Evolutionary conservation across 1,140 invertebrate genomes (phyloP).

Genomic region (Drosophila seguyi): DNA sequence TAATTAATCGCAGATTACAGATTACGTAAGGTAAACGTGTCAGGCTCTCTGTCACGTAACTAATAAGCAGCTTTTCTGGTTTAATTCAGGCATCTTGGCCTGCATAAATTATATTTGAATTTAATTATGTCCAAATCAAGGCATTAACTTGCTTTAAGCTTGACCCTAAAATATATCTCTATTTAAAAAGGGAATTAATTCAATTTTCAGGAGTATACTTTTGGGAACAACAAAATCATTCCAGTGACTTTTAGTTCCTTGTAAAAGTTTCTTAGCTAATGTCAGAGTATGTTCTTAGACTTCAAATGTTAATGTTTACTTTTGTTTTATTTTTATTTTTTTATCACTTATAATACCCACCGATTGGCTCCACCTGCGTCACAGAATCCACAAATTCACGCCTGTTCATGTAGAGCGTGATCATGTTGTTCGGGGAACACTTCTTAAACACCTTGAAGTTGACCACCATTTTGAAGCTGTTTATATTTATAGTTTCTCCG

Average conservation of each 20-base stretch:
- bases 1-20: conserved; percentile 54
- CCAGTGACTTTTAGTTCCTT: background rate
- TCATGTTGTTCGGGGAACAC: conserved; percentile 96
- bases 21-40: background rate
- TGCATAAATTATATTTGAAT: conserved; percentile 65
- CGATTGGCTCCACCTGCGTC: conserved; percentile 95
- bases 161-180: background rate
- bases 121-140: conserved; percentile 47
- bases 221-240: background rate
- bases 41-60: conserved; percentile 61
- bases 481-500: conserved; percentile 1
- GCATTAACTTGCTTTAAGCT: background rate
- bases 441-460: conserved; percentile 98
- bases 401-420: conserved; percentile 97
- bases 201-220: background rate
- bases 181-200: background rate
- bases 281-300: background rate
- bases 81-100: conserved; percentile 25
- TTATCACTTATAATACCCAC: conserved; percentile 86
- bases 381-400: conserved; percentile 98
- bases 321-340: background rate
- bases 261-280: too few species aligned
- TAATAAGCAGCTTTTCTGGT: conserved; percentile 64
- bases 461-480: conserved; percentile 89
- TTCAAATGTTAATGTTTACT: background rate